Evolutionary conservation across 2,113 vertebrate species (phyloP).

Genomic region (Austrofundulus limnaeus): DNA sequence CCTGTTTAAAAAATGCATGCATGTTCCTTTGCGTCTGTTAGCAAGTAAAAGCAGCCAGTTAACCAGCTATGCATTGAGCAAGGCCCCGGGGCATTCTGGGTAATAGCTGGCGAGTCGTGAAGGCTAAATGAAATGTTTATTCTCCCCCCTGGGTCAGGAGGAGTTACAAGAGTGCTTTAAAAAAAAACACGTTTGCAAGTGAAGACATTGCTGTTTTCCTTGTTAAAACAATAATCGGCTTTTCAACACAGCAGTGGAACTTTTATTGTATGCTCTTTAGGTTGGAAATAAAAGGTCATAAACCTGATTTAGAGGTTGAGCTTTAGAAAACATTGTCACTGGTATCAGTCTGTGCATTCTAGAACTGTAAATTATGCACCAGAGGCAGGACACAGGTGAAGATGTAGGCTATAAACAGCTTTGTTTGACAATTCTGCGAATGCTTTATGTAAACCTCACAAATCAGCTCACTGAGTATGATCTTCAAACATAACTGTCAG

Average conservation of each 20-base stretch:
- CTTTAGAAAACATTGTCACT: neutral
- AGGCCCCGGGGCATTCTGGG: conserved; percentile 70
- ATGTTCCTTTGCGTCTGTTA: conserved; percentile 58
- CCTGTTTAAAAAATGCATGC: conserved; percentile 51
- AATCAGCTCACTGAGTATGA: conserved; percentile 66
- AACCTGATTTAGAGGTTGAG: neutral
- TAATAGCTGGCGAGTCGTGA: conserved; percentile 79
- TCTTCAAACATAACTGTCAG: conserved; percentile 65
- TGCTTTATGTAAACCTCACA: conserved; percentile 68
- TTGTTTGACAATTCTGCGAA: conserved; percentile 61
- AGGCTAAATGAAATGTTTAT: conserved; percentile 81
- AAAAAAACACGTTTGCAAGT: conserved; percentile 64
- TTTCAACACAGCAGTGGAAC: conserved; percentile 17
- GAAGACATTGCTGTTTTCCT: conserved; percentile 57
- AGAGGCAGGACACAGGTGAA: conserved; percentile 54
- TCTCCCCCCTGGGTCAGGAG: conserved; percentile 71
- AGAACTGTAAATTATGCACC: conserved; percentile 44
- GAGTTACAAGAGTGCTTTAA: conserved; percentile 53
- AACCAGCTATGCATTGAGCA: conserved; percentile 42
- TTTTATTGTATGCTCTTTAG: conserved; percentile 15
- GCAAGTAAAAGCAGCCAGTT: conserved; percentile 61
- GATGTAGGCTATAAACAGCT: conserved; percentile 59
- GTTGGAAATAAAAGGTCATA: neutral
- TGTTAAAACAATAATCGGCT: conserved; percentile 58
- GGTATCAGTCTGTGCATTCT: conserved; percentile 25